Percentiles rank a stretch among this genome's conserved stretches.
Conservation (phyloP, 2,888 invertebrate species). For the Drosophila pseudotalamancana region DNA sequence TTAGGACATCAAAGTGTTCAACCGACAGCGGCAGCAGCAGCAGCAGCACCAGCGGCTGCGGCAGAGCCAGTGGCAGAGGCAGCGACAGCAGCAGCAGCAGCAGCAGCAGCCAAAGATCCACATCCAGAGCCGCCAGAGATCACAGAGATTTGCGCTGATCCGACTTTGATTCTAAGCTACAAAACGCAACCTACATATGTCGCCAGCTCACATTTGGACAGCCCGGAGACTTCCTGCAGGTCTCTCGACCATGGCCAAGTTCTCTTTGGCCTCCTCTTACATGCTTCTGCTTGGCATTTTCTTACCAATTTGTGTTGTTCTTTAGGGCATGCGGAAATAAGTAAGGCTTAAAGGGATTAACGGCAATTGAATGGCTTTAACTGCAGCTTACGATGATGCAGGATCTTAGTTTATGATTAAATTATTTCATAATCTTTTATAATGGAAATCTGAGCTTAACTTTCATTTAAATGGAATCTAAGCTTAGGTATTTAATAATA, state of each 20-base stretch:
- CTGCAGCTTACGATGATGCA: neutral
- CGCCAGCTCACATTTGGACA: conserved; percentile 39
- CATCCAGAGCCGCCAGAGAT: conserved; percentile 54
- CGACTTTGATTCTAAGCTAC: conserved; percentile 77
- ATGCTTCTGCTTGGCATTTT: conserved; percentile 10
- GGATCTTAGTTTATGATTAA: neutral
- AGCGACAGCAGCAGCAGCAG: conserved; percentile 10
- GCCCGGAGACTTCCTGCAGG: conserved; percentile 1
- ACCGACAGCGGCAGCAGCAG: conserved; percentile 75
- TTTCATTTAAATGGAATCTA: too few relatives aligned
- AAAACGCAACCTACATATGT: conserved; percentile 77
- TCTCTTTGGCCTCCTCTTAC: neutral
- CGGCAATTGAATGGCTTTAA: conserved; percentile 15
- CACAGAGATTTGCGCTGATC: conserved; percentile 79
- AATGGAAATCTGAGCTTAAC: too few relatives aligned
- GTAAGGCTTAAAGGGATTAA: conserved; percentile 23
- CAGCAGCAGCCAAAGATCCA: conserved; percentile 7
- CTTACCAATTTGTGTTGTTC: conserved; percentile 17
- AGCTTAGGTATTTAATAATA: too few relatives aligned
- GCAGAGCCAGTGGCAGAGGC: conserved; percentile 12
- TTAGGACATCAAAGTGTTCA: conserved; percentile 83
- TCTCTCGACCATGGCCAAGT: conserved; percentile 1
- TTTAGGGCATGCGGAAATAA: conserved; percentile 38
- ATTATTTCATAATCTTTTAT: too few relatives aligned
- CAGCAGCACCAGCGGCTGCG: conserved; percentile 14